Conservation (phyloP, 1,140 invertebrate species). For the Nasonia longicornis region DNA sequence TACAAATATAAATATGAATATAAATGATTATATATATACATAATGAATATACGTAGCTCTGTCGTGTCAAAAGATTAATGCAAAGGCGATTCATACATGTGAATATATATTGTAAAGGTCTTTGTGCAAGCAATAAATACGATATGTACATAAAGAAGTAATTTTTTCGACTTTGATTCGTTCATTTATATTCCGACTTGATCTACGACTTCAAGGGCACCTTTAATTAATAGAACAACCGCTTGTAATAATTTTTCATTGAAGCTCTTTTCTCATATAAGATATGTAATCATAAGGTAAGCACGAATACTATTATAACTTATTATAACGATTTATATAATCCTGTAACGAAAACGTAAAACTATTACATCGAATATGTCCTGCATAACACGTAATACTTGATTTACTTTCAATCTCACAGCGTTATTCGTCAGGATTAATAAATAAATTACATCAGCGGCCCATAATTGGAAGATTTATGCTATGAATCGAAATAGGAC, state of each 20-base stretch:
- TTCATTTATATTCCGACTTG: not conserved
- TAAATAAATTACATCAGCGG: not conserved
- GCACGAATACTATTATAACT: too few relatives aligned
- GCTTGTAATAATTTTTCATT: too few relatives aligned
- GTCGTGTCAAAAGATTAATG: constrained; percentile 32
- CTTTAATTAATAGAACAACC: not conserved
- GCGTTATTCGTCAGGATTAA: not conserved
- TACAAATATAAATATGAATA: constrained; percentile 42
- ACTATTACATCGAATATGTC: not conserved
- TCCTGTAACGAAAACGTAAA: not conserved
- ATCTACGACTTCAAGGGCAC: not conserved
- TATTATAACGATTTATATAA: too few relatives aligned
- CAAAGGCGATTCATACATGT: constrained; percentile 53
- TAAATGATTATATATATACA: constrained; percentile 25
- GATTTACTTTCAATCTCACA: not conserved
- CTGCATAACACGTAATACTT: not conserved
- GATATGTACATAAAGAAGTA: constrained; percentile 53
- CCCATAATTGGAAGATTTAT: not conserved
- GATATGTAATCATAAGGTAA: too few relatives aligned
- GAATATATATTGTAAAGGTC: constrained; percentile 58
- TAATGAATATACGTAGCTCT: not conserved
- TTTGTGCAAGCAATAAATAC: constrained; percentile 56
- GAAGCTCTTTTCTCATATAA: too few relatives aligned
- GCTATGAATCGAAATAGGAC: too few relatives aligned
- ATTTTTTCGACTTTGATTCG: not conserved